Evolutionary conservation across 2,113 vertebrate species (phyloP), one percentile per base, ranked within the genome.

Genomic region (Salvelinus fontinalis): DNA sequence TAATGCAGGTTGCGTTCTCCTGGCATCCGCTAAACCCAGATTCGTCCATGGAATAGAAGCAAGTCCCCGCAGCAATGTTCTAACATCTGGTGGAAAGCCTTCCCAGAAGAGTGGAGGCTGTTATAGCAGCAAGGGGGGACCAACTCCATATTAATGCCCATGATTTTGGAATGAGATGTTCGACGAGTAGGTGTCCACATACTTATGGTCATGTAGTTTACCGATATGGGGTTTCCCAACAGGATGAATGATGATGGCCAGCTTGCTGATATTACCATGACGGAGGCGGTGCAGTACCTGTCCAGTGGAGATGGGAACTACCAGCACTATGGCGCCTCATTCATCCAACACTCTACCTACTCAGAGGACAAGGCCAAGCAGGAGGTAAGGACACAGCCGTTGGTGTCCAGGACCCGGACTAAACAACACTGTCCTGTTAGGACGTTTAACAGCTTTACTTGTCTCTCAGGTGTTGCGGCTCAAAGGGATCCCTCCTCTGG

Each of bases 291-390:
- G 77, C 90, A 94, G 18, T 92, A 85, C 75, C 92, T 99, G 27
- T 92, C 81, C 79, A 93, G 66, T 3, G 72, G 79, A 0, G 94
- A 97, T 14, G 95, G 96, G 78, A 92, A 89, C 31, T 89, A 88
- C 78, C 95, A 98, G 86, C 92, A 92, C 82, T 95, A 92, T 5
- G 97, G 97, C 0, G 95, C 97, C 13, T 96, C 97, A 48, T 97
- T 91, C 83, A 97, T 99, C 72, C 97, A 98, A 88, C 97, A 98
- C 81, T 95, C 90, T 87, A 95, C 96, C 76, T 99, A 93, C 90
- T 87, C 93, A 62, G 92, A 95, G 0, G 95, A 97, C 65, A 94
- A 92, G n/a, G 93, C 97, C 78, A 99, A 98, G 84, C 93, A 96
- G 24, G 93, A 96, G 97, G 98, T 98, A 85, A 82, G 31, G 44